phyloP scores from a whole-genome alignment of 2,797 vertebrate species.

The Phrynocephalus forsythii region DNA sequence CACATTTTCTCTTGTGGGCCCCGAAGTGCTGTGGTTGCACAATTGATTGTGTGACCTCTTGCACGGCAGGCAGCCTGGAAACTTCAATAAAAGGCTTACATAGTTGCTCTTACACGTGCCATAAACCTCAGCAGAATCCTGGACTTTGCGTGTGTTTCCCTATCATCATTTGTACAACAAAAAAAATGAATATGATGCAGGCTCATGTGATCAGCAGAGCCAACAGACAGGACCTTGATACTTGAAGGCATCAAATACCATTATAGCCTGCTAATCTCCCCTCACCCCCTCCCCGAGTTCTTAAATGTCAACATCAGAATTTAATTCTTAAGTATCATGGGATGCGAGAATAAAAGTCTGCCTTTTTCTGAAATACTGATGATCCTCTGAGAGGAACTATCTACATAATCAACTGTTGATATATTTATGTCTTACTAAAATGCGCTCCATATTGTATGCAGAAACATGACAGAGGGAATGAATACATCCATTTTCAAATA shows the following conservation, averaged over 20 bases:
- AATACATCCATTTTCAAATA: not conserved
- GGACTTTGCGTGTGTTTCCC: not conserved
- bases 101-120: too few species aligned
- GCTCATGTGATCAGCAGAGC: not conserved
- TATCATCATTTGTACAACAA: not conserved
- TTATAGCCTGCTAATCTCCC: not conserved
- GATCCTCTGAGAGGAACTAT: not conserved
- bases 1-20: too few species aligned
- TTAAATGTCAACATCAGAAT: not conserved
- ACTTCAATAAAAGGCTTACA: too few species aligned
- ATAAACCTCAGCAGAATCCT: too few species aligned
- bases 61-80: too few species aligned
- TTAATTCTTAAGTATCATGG: not conserved
- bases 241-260: not conserved
- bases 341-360: not conserved
- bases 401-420: not conserved
- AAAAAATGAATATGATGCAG: not conserved
- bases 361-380: not conserved
- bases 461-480: not conserved
- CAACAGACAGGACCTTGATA: not conserved
- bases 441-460: not conserved
- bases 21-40: too few species aligned
- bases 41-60: too few species aligned
- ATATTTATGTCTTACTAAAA: not conserved
- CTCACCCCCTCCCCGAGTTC: not conserved